Evolutionary conservation across 2,888 invertebrate genomes (phyloP), one percentile per base, ranked within the genome.

Genomic region (Drosophila koepferae): DNA sequence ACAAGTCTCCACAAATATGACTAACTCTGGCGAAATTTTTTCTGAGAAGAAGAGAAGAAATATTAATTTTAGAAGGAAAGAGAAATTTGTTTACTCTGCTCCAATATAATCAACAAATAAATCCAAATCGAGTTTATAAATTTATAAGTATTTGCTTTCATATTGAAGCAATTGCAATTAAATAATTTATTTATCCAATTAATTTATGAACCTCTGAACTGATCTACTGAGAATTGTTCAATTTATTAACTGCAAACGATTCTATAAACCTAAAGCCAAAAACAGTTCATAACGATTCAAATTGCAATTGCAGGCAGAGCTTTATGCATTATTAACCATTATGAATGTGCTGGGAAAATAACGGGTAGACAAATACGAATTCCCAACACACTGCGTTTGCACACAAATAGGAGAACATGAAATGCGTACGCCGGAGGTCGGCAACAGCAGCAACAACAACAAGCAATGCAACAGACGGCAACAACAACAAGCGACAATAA

Each of bases 251-350:
- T 34, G 38, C 44, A 54, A 72, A 31, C 58, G 51, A 16, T 63
- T 79, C 51, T 43, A 74, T 48, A 55, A 59, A 62, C 41, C 56
- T n/a, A n/a, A 34, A 54, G 38, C 20, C 56, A 10, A 74, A 66
- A 71, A 65, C 56, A 63, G 60, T 58, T 9, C 62, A 31, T 9
- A 58, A 28, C 28, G 40, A 48, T 20, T 34, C 49, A 18, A 40
- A 40, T 61, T 51, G 56, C 49, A 68, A 72, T 40, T 28, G 44
- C 68, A 69, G 67, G 63, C 63, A 31, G 54, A 60, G 60, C 62
- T 59, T 64, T 63, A 79, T 80, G 82, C 74, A 82, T 74, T 79
- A 80, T 80, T 82, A 80, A 80, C 67, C 82, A 74, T 79, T 82
- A 68, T 80, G 79, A 79, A 79, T 79, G 77, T 77, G 68, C 68